Evolutionary conservation across 2,888 invertebrate species (phyloP), one percentile per base, ranked within the genome.

Genomic region (Bibio marci): DNA sequence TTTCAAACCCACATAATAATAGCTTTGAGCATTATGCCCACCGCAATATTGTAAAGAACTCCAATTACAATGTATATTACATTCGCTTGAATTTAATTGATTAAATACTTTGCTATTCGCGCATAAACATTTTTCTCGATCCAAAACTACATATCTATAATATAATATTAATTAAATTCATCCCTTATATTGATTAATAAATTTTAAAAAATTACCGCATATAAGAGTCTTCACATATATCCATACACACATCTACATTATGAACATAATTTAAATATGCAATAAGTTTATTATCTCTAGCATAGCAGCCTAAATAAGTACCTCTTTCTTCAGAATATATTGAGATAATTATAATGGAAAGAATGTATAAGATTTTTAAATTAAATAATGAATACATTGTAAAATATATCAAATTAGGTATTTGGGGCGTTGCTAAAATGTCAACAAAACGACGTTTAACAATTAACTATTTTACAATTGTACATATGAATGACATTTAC

Each of bases 11-110:
- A 79, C 79, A 31, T 73, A 70, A 50, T 80, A 81, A 25, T 80
- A 71, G 47, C 74, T 76, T 40, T 73, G 73, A 0, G 74, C 70
- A 22, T 68, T 66, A 2, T 66, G 59, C 0, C 80, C 80, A 2
- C 82, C 83, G 52, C 83, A 83, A 43, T 66, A 66, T 49, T 72
- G 69, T 1, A 64, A 63, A 26, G 66, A 65, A 51, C 76, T 74
- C 41, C 69, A 69, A 7, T 65, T 62, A 47, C 83, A 83, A 0
- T 66, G 64, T 11, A 62, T 66, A 44, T 62, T 62, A 49, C 76
- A 79, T 2, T 63, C 51, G 3, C 61, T 59, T 12, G 54, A 47
- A 4, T 65, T 64, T 40, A 68, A 52, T 37, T 59, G 54, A 33
- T 66, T 63, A n/a, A 54, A 54, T 2, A 64, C 65, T 2, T 66